phyloP scores from a whole-genome alignment of 2,888 invertebrate species.

The Pherbina coryleti region DNA sequence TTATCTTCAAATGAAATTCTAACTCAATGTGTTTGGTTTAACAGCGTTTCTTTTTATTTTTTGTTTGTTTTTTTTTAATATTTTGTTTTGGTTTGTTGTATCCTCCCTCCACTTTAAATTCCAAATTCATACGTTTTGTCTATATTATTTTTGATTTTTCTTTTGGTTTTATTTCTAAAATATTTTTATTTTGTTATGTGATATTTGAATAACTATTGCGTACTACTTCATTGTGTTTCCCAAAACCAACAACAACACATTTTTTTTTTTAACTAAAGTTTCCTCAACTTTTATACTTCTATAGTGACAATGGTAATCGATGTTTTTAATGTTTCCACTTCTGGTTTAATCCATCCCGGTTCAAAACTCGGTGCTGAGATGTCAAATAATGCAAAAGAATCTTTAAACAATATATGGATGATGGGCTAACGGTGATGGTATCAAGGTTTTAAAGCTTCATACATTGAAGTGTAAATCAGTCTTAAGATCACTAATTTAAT shows the following conservation, averaged over 20 bases:
- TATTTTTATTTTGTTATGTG: conserved; percentile 19
- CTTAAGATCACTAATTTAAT: too few species aligned
- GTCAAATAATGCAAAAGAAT: too few species aligned
- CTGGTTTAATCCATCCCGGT: too few species aligned
- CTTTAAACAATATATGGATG: too few species aligned
- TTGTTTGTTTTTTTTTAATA: conserved; percentile 37
- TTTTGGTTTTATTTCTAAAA: conserved; percentile 25
- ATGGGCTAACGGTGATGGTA: too few species aligned
- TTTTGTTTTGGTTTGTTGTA: not conserved
- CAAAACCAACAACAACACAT: conserved; percentile 8
- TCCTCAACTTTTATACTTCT: too few species aligned
- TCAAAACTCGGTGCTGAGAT: too few species aligned
- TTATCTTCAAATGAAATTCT: conserved; percentile 51
- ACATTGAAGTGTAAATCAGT: too few species aligned
- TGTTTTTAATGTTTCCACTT: too few species aligned
- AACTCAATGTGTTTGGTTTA: conserved; percentile 43
- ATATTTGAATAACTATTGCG: conserved; percentile 19
- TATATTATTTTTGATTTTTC: conserved; percentile 33
- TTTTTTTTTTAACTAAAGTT: not conserved
- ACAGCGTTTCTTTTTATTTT: conserved; percentile 39
- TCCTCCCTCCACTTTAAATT: conserved; percentile 26
- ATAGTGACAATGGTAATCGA: too few species aligned
- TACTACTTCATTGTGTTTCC: conserved; percentile 16
- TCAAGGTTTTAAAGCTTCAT: too few species aligned
- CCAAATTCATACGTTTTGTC: conserved; percentile 30